Evolutionary conservation across 2,797 vertebrate genomes (phyloP).

Genomic region (Leontocebus nigricollis): DNA sequence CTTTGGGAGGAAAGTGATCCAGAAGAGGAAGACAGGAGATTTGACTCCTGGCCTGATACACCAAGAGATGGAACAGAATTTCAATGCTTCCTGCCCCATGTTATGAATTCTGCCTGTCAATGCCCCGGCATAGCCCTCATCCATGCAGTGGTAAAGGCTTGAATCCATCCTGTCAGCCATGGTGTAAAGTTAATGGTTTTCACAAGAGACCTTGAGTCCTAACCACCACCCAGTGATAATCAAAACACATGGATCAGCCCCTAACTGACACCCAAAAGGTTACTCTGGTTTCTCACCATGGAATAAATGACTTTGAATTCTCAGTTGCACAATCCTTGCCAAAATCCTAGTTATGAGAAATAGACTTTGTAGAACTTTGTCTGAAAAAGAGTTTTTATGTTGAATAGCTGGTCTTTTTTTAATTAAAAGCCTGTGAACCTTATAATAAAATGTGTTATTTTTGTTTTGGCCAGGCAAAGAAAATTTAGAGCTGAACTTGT

Average conservation of each 20-base stretch:
- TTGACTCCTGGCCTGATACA: neutral
- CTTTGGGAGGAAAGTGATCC: neutral
- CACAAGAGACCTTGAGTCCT: neutral
- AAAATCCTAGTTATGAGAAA: neutral
- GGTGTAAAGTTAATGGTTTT: neutral
- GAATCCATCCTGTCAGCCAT: neutral
- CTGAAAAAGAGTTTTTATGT: neutral
- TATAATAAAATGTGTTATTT: slow-evolving; percentile 38
- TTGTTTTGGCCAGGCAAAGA: slow-evolving; percentile 19
- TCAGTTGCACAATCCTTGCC: neutral
- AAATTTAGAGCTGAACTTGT: neutral
- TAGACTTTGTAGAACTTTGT: neutral
- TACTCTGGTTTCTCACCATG: neutral
- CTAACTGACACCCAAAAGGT: neutral
- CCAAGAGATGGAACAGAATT: neutral
- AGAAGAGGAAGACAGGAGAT: neutral
- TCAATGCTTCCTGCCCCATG: neutral
- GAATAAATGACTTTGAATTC: neutral
- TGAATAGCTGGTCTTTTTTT: slow-evolving; percentile 45
- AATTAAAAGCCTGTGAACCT: neutral
- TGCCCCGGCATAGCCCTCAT: no score
- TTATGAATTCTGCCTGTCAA: neutral
- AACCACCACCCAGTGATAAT: neutral
- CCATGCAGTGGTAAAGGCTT: neutral
- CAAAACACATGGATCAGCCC: neutral